These are phyloP conservation scores for Tipula vernalis DNA, from an alignment of 2,888 invertebrate genomes.

Conservation along the genomic window DNA sequence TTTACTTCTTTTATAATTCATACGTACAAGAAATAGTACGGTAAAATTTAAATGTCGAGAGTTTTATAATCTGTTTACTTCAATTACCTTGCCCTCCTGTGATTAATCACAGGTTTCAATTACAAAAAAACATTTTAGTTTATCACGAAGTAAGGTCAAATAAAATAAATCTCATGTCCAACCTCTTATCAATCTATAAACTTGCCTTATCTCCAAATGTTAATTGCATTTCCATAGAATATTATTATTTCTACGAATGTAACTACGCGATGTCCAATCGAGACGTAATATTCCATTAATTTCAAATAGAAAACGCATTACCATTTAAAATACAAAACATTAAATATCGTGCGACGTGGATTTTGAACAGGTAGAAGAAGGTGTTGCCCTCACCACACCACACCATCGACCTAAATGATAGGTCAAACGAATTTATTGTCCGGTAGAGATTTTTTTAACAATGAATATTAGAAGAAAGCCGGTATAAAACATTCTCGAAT, in stretches of 20 bases:
- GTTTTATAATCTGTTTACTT: no score
- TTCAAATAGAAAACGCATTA: neutral
- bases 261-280: neutral
- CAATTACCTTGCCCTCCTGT: no score
- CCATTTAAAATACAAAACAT: neutral
- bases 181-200: neutral
- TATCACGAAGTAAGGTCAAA: neutral
- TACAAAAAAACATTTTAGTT: neutral
- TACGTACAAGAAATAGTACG: no score
- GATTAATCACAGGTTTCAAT: no score
- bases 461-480: neutral
- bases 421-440: neutral
- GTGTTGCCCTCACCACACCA: neutral
- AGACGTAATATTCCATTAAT: neutral
- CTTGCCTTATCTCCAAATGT: neutral
- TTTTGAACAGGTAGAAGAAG: neutral
- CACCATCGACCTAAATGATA: neutral
- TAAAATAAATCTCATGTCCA: neutral
- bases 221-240: neutral
- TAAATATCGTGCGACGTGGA: neutral
- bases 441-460: neutral
- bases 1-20: neutral
- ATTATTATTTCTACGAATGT: neutral
- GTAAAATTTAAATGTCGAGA: no score
- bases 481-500: neutral